Conservation (phyloP, 53 echinoderm and acorn worm species). For the Astropecten irregularis region DNA sequence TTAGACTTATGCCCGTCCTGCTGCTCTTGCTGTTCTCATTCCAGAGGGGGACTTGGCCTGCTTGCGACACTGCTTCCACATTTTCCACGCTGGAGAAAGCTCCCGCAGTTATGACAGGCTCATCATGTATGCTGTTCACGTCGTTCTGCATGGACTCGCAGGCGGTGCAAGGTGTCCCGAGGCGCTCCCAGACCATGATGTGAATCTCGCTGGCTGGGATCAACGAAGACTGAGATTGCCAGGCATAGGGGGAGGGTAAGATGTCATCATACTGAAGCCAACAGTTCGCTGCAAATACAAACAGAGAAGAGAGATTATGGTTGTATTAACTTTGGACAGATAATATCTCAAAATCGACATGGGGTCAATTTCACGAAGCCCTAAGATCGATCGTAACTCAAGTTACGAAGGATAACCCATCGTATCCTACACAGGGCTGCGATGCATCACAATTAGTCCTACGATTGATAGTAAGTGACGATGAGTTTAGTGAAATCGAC, state of each 20-base stretch:
- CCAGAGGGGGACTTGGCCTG: background rate
- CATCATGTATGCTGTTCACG: background rate
- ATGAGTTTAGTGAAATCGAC: too few relatives aligned
- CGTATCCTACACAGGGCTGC: too few relatives aligned
- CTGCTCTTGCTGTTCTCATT: background rate
- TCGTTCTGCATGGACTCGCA: constrained; percentile 49
- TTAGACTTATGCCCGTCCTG: too few relatives aligned
- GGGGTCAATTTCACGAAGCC: too few relatives aligned
- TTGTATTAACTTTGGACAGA: too few relatives aligned
- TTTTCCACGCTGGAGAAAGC: background rate
- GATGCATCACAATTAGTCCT: too few relatives aligned
- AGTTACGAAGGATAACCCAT: too few relatives aligned
- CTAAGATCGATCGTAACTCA: too few relatives aligned
- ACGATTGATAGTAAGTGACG: too few relatives aligned
- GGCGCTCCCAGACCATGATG: constrained; percentile 82
- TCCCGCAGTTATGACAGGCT: background rate
- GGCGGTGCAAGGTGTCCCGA: constrained; percentile 49
- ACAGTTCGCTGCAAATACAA: constrained; percentile 65
- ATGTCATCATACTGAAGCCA: constrained; percentile 96
- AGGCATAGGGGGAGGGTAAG: constrained; percentile 55
- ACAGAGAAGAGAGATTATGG: background rate
- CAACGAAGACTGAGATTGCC: constrained; percentile 59
- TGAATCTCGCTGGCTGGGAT: constrained; percentile 89
- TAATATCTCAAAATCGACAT: too few relatives aligned
- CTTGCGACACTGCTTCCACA: background rate